Evolutionary conservation across 2,888 invertebrate species (phyloP), one percentile per base, ranked within the genome.

Genomic region (Boloria selene): DNA sequence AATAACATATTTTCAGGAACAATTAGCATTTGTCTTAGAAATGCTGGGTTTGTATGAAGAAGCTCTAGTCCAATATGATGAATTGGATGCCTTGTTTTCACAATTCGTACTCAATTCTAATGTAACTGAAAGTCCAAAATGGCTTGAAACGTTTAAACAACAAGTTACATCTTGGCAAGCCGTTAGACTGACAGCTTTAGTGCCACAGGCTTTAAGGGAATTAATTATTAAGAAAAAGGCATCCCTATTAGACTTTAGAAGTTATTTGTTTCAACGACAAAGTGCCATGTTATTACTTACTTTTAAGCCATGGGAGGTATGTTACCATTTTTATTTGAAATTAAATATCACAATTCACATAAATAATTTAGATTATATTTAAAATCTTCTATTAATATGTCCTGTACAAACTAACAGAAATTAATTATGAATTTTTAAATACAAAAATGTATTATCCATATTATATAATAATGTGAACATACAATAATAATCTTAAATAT

Each of bases 41-140:
- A 98, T 98, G 96, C 90, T 99, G 73, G 97, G 97, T 65, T 93
- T 99, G 72, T 96, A 97, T 80, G 98, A 98, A 74, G 98, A 99
- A 90, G 97, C 98, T 14, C 91, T 99, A 74, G 97, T 99, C 64
- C 99, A 99, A 81, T 99, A 98, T 84, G 99, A 99, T 84, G 99
- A 99, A 89, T 92, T 99, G 79, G 98, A 99, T 91, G 98, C 98
- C 59, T 94, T 99, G 74, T 98, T 99, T 86, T 98, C 98, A 2
- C 98, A 99, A 91, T 98, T 98, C 90, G 96, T 99, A 64, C 95
- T 98, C 73, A 98, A 98, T 90, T 97, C 97, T n/a, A 96, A 96
- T 79, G 94, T 96, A 72, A 96, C 97, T 69, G 97, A 97, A 78
- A 95, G 95, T 79, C 96, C 97, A 64, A 94, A 94, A 67, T 98